Evolutionary conservation across 2,888 invertebrate species (phyloP).

Genomic region (Agrochola circellaris): DNA sequence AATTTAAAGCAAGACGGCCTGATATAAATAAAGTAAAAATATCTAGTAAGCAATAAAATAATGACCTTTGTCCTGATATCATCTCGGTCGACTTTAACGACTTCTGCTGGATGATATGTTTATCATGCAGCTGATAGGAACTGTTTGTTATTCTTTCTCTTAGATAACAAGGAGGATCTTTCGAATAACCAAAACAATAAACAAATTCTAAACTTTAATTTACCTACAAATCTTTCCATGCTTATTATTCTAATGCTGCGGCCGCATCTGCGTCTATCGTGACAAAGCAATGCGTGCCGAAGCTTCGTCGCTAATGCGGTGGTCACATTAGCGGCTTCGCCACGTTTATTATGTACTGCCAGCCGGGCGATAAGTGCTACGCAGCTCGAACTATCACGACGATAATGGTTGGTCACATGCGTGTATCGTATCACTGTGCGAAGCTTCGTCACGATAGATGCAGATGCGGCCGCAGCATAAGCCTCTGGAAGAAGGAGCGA

Average conservation of each 20-base stretch:
- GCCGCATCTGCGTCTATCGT: too few species aligned
- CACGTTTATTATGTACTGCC: too few species aligned
- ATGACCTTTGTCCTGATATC: slow-evolving; percentile 35
- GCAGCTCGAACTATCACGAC: too few species aligned
- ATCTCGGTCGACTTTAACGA: slow-evolving; percentile 25
- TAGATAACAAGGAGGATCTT: slow-evolving; percentile 32
- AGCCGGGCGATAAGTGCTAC: too few species aligned
- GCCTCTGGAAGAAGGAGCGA: neutral
- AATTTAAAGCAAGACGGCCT: slow-evolving; percentile 33
- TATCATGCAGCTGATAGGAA: slow-evolving; percentile 33
- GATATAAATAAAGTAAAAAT: slow-evolving; percentile 28
- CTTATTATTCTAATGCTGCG: neutral
- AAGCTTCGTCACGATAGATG: too few species aligned
- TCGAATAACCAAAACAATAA: slow-evolving; percentile 4
- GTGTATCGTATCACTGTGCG: too few species aligned
- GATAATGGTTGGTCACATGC: too few species aligned
- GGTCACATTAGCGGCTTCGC: too few species aligned
- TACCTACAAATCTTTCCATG: neutral
- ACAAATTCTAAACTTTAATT: slow-evolving; percentile 11
- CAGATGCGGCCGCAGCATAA: neutral
- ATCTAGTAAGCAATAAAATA: slow-evolving; percentile 33
- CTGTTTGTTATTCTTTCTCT: slow-evolving; percentile 41
- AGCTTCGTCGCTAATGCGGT: too few species aligned
- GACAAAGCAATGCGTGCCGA: too few species aligned
- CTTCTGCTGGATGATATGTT: slow-evolving; percentile 9